Base-by-base conservation (phyloP, 2,888 invertebrate species). In the Tuberolachnus salignus region DNA sequence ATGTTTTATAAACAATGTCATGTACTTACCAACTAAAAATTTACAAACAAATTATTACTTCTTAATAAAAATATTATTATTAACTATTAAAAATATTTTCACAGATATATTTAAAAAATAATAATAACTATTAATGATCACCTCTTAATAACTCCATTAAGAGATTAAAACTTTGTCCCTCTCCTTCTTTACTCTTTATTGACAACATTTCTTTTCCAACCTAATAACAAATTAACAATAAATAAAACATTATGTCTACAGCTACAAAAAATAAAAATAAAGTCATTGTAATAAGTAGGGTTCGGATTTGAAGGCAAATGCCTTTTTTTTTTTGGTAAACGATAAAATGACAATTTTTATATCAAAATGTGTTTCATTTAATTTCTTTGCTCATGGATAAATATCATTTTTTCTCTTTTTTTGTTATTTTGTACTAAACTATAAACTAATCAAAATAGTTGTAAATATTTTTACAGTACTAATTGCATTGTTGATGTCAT, bases 131-230 rank as follows among this genome's bases (percentile, higher is more conserved):
- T 82, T 73, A 95, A 88, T 95, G 95, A 88, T 96, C 95, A 84
- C 97, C 97, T 84, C 96, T 89, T 82, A 98, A 88, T 81, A 98
- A 89, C 88, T 98, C 98, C 93, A 97, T 95, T 83, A 98, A 90
- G 84, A 98, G 89, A 86, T 97, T 97, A 88, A 97, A 97, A 85
- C 93, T 93, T 81, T 93, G 92, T 80, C 94, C 93, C 84, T 95
- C 94, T 81, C 94, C 94, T 83, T 96, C 94, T 86, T 94, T 94
- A 83, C 92, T 91, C 86, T 94, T 94, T 80, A 91, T 90, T 80
- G 91, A 91, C 83, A 97, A 88, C 91, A 96, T 93, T 86, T 96
- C 97, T 86, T 97, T 97, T 83, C 95, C 95, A 83, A 94, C 92
- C 92, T 94, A 87, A 84, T 88, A 85, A 81, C 80, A 78, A 55